Conservation (phyloP, 2,888 invertebrate genomes). For the Lepidocyrtinus sp. region DNA sequence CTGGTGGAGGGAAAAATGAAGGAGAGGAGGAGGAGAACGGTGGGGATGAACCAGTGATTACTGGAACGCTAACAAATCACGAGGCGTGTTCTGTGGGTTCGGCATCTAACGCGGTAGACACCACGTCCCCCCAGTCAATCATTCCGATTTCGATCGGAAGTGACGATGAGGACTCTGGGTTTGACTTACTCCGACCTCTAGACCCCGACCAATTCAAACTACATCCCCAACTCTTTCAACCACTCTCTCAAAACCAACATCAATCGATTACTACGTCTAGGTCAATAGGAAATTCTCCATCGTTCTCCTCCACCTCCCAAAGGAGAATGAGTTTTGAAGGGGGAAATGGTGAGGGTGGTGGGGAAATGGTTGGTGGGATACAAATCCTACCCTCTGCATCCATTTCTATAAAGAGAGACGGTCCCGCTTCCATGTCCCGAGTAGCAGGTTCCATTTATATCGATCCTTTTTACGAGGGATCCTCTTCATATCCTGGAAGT, state of each 20-base stretch:
- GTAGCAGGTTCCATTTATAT: slow-evolving; percentile 8
- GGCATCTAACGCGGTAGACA: slow-evolving; percentile 4
- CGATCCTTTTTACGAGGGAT: slow-evolving; percentile 23
- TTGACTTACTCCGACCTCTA: slow-evolving; percentile 46
- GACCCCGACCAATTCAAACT: slow-evolving; percentile 49
- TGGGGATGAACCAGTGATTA: background rate
- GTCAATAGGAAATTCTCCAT: background rate
- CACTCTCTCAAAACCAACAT: slow-evolving; percentile 10
- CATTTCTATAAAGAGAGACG: slow-evolving; percentile 38
- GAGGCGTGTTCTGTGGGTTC: background rate
- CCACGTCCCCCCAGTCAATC: slow-evolving; percentile 24
- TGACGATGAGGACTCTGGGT: slow-evolving; percentile 38
- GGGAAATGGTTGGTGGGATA: slow-evolving; percentile 43
- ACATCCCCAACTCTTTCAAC: slow-evolving; percentile 38
- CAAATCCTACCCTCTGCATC: slow-evolving; percentile 39
- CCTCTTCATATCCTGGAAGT: slow-evolving; percentile 20
- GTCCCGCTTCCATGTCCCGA: slow-evolving; percentile 1
- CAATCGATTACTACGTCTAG: background rate
- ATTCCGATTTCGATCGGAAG: slow-evolving; percentile 34
- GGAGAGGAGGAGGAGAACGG: background rate
- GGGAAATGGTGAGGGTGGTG: slow-evolving; percentile 5
- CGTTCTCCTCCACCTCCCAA: background rate
- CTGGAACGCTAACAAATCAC: background rate
- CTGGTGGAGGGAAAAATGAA: background rate
- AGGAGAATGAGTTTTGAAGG: slow-evolving; percentile 23